Percentiles rank a stretch among this genome's conserved stretches.
Conservation (phyloP, 2,797 vertebrate species). For the Falco novaeseelandiae region DNA sequence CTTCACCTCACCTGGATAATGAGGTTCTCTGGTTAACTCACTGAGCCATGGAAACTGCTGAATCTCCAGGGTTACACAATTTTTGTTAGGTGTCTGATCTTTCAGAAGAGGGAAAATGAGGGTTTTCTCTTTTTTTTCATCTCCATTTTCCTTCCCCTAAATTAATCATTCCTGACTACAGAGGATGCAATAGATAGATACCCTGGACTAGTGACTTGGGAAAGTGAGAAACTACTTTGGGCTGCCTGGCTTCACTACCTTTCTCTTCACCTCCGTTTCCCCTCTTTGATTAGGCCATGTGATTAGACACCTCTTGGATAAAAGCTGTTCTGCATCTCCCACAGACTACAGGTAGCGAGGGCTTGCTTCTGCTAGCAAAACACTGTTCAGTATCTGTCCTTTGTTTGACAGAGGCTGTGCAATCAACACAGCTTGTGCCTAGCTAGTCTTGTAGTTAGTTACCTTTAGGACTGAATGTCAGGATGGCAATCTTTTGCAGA, state of each 20-base stretch:
- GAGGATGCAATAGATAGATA: background rate
- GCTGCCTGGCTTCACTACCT: background rate
- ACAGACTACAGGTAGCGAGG: background rate
- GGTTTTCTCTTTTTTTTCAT: fast-evolving
- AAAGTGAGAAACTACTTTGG: background rate
- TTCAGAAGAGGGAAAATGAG: background rate
- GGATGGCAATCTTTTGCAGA: background rate
- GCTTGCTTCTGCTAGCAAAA: background rate
- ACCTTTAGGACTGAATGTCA: background rate
- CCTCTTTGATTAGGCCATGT: background rate
- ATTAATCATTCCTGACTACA: background rate
- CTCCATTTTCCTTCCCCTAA: fast-evolving
- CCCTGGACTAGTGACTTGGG: background rate
- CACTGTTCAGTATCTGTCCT: background rate
- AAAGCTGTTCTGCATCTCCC: background rate
- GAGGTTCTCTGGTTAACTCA: background rate
- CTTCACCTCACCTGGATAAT: background rate
- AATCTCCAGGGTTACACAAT: background rate
- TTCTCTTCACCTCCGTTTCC: background rate
- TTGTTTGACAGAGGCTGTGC: background rate
- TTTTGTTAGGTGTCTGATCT: background rate
- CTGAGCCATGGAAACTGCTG: background rate
- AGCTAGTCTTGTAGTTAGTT: background rate
- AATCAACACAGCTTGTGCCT: background rate
- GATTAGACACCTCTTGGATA: background rate